phyloP scores from a whole-genome alignment of 2,888 invertebrate species.

The Ashinkailepas kermadecensis region DNA sequence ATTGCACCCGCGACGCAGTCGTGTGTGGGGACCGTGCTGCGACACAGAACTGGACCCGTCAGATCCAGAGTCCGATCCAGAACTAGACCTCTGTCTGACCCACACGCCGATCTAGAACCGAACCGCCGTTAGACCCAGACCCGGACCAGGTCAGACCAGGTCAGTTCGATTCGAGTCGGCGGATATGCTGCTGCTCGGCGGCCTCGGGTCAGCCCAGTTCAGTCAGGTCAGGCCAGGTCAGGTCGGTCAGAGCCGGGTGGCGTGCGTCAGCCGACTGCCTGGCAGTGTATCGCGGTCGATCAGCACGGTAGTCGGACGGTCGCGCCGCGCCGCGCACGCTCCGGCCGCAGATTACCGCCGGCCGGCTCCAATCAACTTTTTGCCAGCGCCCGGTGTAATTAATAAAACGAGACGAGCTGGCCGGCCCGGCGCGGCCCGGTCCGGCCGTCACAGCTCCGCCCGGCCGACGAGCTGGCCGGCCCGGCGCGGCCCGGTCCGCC shows the following conservation, averaged over 20 bases:
- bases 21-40: too few relatives aligned
- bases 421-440: neutral
- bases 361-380: conserved; percentile 20
- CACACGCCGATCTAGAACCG: too few relatives aligned
- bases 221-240: neutral
- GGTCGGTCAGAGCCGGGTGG: neutral
- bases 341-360: neutral
- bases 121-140: too few relatives aligned
- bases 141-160: too few relatives aligned
- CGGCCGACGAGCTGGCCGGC: neutral
- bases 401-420: conserved; percentile 16
- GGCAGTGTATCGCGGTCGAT: neutral
- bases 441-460: neutral
- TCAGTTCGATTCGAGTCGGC: neutral
- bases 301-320: conserved; percentile 8
- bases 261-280: neutral
- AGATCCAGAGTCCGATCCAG: too few relatives aligned
- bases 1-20: too few relatives aligned
- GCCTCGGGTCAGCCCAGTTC: neutral
- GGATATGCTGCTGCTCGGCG: neutral
- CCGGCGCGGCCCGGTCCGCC: too few relatives aligned
- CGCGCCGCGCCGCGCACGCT: neutral
- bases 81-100: too few relatives aligned
- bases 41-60: too few relatives aligned
- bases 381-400: neutral